Evolutionary conservation across 2,888 invertebrate genomes (phyloP).

Genomic region (Limnephilus lunatus): DNA sequence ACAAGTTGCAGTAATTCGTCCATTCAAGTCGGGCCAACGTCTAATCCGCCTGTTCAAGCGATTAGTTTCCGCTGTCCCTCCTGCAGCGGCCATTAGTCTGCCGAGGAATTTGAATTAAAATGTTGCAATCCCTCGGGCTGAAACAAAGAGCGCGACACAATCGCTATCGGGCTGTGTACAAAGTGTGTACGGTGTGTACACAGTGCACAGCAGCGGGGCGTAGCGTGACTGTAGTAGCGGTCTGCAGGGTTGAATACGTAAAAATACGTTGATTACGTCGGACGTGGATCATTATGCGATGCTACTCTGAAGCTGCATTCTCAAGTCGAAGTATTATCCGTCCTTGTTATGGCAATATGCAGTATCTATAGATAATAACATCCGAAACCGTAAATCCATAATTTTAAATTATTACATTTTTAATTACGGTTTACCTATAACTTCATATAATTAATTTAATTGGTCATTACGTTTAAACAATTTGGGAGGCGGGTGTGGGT

Average conservation of each 20-base stretch:
- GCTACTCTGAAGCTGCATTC: neutral
- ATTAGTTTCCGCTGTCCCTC: neutral
- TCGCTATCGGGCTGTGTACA: neutral
- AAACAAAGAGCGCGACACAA: constrained; percentile 7
- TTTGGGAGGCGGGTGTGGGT: no score
- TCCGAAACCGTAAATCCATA: no score
- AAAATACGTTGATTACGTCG: neutral
- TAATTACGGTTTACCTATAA: no score
- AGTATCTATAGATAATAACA: no score
- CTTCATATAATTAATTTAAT: no score
- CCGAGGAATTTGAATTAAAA: constrained; percentile 22
- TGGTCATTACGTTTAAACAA: no score
- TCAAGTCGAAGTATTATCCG: no score
- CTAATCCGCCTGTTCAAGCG: neutral
- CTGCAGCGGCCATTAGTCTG: constrained; percentile 3
- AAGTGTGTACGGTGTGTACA: neutral
- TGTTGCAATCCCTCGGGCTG: neutral
- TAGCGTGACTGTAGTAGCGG: neutral
- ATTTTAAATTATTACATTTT: no score
- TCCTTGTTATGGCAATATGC: no score
- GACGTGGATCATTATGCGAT: neutral
- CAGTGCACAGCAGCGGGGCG: no score
- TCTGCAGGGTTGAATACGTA: no score
- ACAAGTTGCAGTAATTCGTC: neutral
- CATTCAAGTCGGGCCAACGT: neutral